phyloP scores from a whole-genome alignment of 2,113 vertebrate species.

The Benitochromis conjunctus region DNA sequence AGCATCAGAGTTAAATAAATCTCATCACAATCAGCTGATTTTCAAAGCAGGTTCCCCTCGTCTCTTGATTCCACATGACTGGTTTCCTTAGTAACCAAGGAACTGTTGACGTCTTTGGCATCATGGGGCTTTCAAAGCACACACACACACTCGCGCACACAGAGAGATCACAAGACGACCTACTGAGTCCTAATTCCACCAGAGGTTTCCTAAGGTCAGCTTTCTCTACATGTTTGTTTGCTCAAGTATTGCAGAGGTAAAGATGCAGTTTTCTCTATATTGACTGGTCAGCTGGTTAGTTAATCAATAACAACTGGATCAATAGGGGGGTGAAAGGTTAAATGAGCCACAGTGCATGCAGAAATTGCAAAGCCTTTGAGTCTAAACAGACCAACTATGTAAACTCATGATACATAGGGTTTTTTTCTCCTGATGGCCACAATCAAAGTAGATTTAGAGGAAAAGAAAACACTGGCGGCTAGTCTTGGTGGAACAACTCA shows the following conservation, averaged over 20 bases:
- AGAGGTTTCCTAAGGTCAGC: slow-evolving; percentile 1
- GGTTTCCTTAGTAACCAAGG: slow-evolving; percentile 17
- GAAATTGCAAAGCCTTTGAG: not conserved
- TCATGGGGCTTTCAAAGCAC: slow-evolving; percentile 43
- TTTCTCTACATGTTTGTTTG: not conserved
- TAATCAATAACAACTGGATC: slow-evolving; percentile 9
- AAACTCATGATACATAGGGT: not conserved
- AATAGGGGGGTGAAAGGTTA: not conserved
- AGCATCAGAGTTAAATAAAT: not conserved
- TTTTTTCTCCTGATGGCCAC: not conserved
- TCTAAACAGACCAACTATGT: not conserved
- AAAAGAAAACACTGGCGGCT: not conserved
- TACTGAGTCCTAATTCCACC: not conserved
- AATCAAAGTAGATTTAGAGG: not conserved
- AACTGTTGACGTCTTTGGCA: slow-evolving; percentile 38
- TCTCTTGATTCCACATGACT: slow-evolving; percentile 42
- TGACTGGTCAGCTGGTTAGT: not conserved
- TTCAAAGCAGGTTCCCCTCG: not conserved
- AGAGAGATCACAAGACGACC: slow-evolving; percentile 40
- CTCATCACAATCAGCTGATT: slow-evolving; percentile 35
- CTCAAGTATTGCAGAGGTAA: not conserved
- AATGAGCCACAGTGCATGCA: not conserved
- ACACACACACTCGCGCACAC: not conserved
- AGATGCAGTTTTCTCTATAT: not conserved
- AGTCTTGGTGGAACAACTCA: not conserved